Evolutionary conservation across 92 coral and sea anemone species (phyloP).

Genomic region (Blastomussa wellsi): DNA sequence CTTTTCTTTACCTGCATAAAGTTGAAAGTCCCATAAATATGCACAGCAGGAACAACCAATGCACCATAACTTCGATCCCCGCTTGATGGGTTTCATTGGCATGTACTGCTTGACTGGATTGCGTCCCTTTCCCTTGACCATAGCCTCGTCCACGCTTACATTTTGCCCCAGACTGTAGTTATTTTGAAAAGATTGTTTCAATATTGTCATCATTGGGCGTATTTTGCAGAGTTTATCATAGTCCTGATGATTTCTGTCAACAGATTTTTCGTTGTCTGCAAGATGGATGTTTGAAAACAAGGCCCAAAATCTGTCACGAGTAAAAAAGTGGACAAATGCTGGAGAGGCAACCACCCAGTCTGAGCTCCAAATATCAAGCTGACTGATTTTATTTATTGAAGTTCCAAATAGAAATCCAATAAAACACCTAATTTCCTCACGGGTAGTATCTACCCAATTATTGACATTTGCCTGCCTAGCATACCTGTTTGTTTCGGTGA

Average conservation of each 20-base stretch:
- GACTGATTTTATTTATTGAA: constrained; percentile 16
- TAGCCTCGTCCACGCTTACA: constrained; percentile 30
- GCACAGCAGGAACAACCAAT: constrained; percentile 35
- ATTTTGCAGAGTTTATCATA: constrained; percentile 21
- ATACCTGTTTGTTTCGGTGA: constrained; percentile 28
- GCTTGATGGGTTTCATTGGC: constrained; percentile 18
- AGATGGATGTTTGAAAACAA: neutral
- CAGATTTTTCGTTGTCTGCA: constrained; percentile 16
- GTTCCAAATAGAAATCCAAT: constrained; percentile 31
- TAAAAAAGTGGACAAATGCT: neutral
- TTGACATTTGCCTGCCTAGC: constrained; percentile 19
- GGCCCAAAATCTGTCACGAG: constrained; percentile 23
- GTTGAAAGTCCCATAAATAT: constrained; percentile 36
- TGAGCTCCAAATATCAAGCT: constrained; percentile 14
- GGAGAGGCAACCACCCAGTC: constrained; percentile 28
- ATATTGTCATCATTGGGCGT: constrained; percentile 1
- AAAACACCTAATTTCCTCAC: constrained; percentile 21
- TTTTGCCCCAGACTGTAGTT: constrained; percentile 21
- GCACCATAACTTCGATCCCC: constrained; percentile 11
- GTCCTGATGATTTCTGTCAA: neutral
- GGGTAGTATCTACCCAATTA: constrained; percentile 21
- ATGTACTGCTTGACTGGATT: constrained; percentile 36
- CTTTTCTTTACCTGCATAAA: constrained; percentile 24
- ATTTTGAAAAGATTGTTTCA: constrained; percentile 6
- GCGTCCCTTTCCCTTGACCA: constrained; percentile 30